These are phyloP conservation scores for Poecilia picta DNA, from an alignment of 2,797 vertebrate genomes.

Conservation along the genomic window DNA sequence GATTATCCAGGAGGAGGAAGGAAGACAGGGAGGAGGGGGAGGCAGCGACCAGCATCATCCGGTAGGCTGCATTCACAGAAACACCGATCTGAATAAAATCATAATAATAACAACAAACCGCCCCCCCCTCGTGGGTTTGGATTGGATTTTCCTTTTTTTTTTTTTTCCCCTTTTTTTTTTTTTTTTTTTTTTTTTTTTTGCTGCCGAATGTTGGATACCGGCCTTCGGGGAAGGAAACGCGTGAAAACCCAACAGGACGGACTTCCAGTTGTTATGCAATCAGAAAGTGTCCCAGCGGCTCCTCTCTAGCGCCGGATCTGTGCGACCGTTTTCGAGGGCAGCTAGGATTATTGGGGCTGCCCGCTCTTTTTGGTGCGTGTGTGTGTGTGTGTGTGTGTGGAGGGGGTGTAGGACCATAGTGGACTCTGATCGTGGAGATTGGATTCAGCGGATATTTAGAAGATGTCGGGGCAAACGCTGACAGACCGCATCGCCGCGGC, in stretches of 20 bases:
- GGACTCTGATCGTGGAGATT: constrained; percentile 57
- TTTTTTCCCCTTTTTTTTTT: too few species aligned
- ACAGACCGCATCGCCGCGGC: constrained; percentile 99
- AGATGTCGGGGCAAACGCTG: constrained; percentile 99
- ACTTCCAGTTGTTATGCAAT: constrained; percentile 51
- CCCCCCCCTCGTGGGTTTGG: not conserved
- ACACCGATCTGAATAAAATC: not conserved
- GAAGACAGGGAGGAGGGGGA: constrained; percentile 60
- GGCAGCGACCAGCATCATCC: constrained; percentile 63
- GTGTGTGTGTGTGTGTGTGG: constrained; percentile 23
- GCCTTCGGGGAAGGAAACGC: constrained; percentile 19
- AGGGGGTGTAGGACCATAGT: constrained; percentile 62
- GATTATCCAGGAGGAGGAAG: constrained; percentile 76
- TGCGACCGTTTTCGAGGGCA: constrained; percentile 39
- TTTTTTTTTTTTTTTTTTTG: not conserved
- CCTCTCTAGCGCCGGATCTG: constrained; percentile 2
- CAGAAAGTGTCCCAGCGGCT: constrained; percentile 14
- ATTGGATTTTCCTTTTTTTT: not conserved
- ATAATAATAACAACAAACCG: not conserved
- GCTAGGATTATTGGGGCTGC: constrained; percentile 54
- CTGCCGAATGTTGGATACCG: not conserved
- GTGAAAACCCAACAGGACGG: constrained; percentile 17
- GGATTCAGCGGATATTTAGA: constrained; percentile 65
- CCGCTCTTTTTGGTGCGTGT: constrained; percentile 7
- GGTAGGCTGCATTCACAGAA: constrained; percentile 35